Percentiles rank a stretch among this genome's conserved stretches.
phyloP scores from a whole-genome alignment of 2,797 vertebrate genomes.

The Schizopygopsis pylzovi region DNA sequence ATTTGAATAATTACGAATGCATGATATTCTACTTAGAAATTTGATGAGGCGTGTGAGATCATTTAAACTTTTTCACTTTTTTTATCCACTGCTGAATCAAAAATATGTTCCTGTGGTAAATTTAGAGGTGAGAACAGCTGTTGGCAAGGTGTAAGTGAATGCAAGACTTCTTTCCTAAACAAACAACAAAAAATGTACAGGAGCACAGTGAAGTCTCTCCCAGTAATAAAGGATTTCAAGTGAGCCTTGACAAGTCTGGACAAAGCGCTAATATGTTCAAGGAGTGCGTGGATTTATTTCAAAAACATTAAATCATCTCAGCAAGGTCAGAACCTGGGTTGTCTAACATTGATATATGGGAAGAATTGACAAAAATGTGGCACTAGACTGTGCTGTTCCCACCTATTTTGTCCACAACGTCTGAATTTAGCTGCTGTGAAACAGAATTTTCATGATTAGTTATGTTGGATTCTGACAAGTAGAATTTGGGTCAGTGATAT shows the following conservation, averaged over 20 bases:
- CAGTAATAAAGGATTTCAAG: constrained; percentile 49
- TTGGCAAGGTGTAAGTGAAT: constrained; percentile 50
- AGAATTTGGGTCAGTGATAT: neutral
- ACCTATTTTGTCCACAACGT: neutral
- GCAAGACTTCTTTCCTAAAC: constrained; percentile 47
- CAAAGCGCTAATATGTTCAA: constrained; percentile 64
- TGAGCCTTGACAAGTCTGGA: constrained; percentile 57
- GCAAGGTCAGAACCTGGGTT: constrained; percentile 41
- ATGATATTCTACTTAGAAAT: constrained; percentile 36
- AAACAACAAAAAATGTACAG: constrained; percentile 56
- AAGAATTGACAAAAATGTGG: constrained; percentile 27
- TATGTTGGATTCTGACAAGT: neutral
- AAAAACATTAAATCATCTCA: constrained; percentile 68
- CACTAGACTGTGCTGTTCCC: neutral
- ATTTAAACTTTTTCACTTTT: constrained; percentile 37
- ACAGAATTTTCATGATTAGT: neutral
- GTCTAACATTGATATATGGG: constrained; percentile 42
- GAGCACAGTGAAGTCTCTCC: constrained; percentile 52
- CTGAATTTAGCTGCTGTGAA: neutral
- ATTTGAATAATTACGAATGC: constrained; percentile 37
- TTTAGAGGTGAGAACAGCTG: constrained; percentile 58
- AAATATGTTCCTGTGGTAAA: constrained; percentile 51
- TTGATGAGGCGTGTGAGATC: constrained; percentile 20
- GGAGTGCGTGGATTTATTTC: constrained; percentile 71
- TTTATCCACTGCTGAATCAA: constrained; percentile 37